Evolutionary conservation across 53 echinoderm and acorn worm genomes (phyloP), one percentile per base, ranked within the genome.

Genomic region (Zoroaster sp.): DNA sequence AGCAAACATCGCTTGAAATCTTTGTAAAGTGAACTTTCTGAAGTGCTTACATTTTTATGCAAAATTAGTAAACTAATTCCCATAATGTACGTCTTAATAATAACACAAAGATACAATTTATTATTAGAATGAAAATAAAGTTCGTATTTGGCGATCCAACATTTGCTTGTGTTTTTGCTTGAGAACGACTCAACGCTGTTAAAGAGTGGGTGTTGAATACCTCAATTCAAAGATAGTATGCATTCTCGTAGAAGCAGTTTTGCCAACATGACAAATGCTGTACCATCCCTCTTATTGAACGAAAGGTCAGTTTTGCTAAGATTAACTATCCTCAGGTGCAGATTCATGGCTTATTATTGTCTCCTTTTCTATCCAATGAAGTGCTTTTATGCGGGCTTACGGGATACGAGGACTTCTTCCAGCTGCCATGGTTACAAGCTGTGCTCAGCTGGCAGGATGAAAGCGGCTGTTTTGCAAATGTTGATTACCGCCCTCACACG

Each of bases 371-470:
- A 42, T 2, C 69, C 37, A 28, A 59, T 45, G 7, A 34, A 92
- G 92, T 88, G 37, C 81, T 88, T 37, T 37, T 92, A 32, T 92
- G 92, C 13, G 92, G 92, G 25, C 72, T 92, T 49, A 59, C 51
- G 40, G 85, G 85, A 41, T 92, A 82, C 55, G 55, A 72, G 41
- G 92, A 81, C 43, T 92, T 92, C 82, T 92, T 88, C 66, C 63
- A 35, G 54, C 63, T 45, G 18, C 75, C 89, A 31, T 92, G 92
- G 92, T 59, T 92, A 73, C 63, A 54, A 25, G 66, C 73, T 33
- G 81, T 92, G 10, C 75, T 92, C 45, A 75, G 83, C 74, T 92
- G 92, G 92, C 88, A 88, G 66, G 46, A 88, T 7, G 66, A n/a
- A 6, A 88, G 74, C 18, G 92, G 92, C 45, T 92, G 92, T 45